Evolutionary conservation across 2,888 invertebrate species (phyloP).

Genomic region (Lysandra coridon): DNA sequence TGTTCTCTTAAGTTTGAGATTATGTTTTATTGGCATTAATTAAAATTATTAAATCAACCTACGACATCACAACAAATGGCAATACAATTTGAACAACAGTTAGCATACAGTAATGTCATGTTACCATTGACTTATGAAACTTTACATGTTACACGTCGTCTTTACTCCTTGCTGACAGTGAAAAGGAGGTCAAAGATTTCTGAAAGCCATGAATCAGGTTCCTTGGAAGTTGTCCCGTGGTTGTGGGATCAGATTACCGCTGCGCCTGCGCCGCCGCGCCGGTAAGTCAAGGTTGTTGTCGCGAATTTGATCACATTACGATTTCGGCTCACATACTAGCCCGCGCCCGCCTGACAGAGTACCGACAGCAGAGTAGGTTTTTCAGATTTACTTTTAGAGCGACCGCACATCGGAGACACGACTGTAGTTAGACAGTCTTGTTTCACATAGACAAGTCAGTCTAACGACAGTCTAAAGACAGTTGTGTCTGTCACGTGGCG

Average conservation of each 20-base stretch:
- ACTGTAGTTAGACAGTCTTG: too few relatives aligned
- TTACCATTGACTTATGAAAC: not conserved
- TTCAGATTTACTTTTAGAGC: not conserved
- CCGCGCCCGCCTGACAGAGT: conserved; percentile 47
- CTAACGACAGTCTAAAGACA: too few relatives aligned
- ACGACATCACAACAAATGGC: too few relatives aligned
- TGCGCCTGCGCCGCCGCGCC: conserved; percentile 26
- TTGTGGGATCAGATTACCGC: conserved; percentile 7
- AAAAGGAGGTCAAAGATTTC: conserved; percentile 21
- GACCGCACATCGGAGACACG: too few relatives aligned
- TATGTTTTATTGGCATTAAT: too few relatives aligned
- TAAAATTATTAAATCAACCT: too few relatives aligned
- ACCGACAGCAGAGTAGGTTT: conserved; percentile 46
- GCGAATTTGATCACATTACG: conserved; percentile 47
- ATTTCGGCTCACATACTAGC: conserved; percentile 55
- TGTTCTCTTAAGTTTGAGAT: too few relatives aligned
- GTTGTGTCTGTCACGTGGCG: too few relatives aligned
- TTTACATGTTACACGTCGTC: not conserved
- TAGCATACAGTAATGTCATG: not conserved
- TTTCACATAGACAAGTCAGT: too few relatives aligned
- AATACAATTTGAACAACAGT: too few relatives aligned
- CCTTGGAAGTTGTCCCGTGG: not conserved
- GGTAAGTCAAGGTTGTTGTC: conserved; percentile 45
- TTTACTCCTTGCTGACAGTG: not conserved
- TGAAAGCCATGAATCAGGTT: conserved; percentile 11